A percentile compares a stretch with the other conserved stretches of the same genome.
These are phyloP conservation scores for Chitala chitala DNA, from an alignment of 2,113 vertebrate genomes.

Conservation along the genomic window DNA sequence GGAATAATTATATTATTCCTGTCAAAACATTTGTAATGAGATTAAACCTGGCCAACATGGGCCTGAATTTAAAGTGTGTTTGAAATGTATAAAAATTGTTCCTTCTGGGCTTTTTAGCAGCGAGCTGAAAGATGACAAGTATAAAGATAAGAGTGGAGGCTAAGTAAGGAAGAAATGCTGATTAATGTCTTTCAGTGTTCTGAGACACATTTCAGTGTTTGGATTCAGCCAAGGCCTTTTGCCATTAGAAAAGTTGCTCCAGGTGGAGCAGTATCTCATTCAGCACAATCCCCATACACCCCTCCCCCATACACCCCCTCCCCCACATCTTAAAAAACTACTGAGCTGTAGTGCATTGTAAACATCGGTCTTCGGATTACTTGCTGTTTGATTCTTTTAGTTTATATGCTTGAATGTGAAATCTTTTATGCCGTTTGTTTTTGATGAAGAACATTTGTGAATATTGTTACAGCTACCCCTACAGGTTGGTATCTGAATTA, in stretches of 20 bases:
- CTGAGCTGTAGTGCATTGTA: too few relatives aligned
- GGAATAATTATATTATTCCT: slow-evolving; percentile 25
- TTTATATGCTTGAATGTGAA: neutral
- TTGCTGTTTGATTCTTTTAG: neutral
- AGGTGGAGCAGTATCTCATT: neutral
- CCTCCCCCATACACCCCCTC: neutral
- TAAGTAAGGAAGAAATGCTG: neutral
- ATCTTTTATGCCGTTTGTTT: neutral
- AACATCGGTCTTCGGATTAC: neutral
- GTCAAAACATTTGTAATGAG: slow-evolving; percentile 29
- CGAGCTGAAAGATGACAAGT: slow-evolving; percentile 3
- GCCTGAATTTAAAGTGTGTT: slow-evolving; percentile 9
- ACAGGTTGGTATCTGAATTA: neutral
- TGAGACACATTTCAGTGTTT: slow-evolving; percentile 2
- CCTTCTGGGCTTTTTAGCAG: slow-evolving; percentile 6
- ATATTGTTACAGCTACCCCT: neutral
- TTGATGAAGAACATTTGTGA: neutral
- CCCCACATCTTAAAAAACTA: neutral
- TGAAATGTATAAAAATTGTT: slow-evolving; percentile 16
- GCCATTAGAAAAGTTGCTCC: neutral
- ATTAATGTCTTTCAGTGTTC: slow-evolving; percentile 18
- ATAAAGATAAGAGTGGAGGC: neutral
- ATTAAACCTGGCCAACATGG: slow-evolving; percentile 22
- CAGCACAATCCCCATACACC: slow-evolving; percentile 1
- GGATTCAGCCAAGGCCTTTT: slow-evolving; percentile 14